Conservation (phyloP, 2,888 invertebrate genomes). For the Ophion obscuratus region DNA sequence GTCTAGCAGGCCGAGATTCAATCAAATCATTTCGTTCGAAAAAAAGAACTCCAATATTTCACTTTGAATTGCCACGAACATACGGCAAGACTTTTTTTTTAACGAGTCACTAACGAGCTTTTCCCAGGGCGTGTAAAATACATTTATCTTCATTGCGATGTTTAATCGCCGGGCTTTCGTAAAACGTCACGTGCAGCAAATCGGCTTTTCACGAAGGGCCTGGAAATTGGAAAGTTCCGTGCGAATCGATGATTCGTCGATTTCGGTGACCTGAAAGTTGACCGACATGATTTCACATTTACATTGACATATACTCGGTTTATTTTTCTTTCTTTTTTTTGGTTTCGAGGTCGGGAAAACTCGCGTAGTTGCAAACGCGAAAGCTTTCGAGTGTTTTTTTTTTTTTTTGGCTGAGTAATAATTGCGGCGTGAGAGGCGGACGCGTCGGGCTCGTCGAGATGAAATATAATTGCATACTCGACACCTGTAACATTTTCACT, state of each 20-base stretch:
- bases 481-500: conserved; percentile 31
- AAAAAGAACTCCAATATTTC: background rate
- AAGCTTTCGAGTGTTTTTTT: conserved; percentile 9
- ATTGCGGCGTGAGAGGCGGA: conserved; percentile 36
- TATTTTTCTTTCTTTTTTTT: background rate
- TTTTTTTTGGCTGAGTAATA: conserved; percentile 25
- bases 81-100: background rate
- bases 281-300: background rate
- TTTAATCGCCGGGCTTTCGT: background rate
- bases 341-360: conserved; percentile 52
- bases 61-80: background rate
- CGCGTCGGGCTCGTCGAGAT: conserved; percentile 23
- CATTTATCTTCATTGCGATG: background rate
- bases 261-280: background rate
- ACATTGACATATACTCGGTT: conserved; percentile 43
- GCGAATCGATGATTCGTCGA: conserved; percentile 23
- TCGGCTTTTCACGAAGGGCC: background rate
- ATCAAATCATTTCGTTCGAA: background rate
- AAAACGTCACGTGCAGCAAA: background rate
- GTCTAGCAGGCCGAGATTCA: background rate
- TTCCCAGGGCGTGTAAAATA: background rate
- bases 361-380: conserved; percentile 30
- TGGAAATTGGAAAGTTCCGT: background rate
- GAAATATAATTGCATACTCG: conserved; percentile 50
- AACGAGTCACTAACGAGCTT: background rate